Base-by-base conservation (phyloP, 92 coral and sea anemone species). In the Metridium senile region DNA sequence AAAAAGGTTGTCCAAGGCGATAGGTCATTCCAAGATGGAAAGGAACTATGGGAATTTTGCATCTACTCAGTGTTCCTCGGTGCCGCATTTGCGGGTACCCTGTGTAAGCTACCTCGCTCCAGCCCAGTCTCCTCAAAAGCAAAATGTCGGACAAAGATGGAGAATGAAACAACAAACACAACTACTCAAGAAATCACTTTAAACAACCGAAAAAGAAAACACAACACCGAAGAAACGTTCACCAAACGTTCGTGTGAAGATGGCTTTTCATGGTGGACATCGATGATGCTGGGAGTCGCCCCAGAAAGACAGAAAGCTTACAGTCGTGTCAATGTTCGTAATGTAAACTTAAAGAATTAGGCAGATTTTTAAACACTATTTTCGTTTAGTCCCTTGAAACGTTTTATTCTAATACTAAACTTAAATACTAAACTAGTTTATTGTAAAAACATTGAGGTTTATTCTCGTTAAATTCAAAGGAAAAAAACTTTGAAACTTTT, bases 191-290 rank as follows among this genome's bases (percentile, higher is more conserved):
- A 30, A 43, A 65, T 11, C 54, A n/a, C 62, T 33, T 20, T 72
- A 13, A 77, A 25, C 16, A 66, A 71, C 70, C 86, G 87, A 18
- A 91, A 91, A 84, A 88, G 97, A 69, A 91, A 91, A 67, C 87
- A 82, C 33, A 34, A 69, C n/a, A 26, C 33, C 10, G 79, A 71
- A 54, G 71, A 68, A 11, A 58, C 8, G 27, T 71, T 81, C 51
- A 74, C 84, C 11, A 91, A 91, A 70, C 79, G 82, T 19, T 51
- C 87, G 18, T 84, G 93, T 77, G 79, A 84, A 1, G 93, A 88
- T 27, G 97, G 97, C 0, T 91, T 81, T 86, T 91, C 93, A 9
- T 91, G 93, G 97, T 91, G 97, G 97, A 92, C 93, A 1, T 79
- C 93, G 10, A 78, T 92, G 70, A 74, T 92, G 81, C 72, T 92